A percentile compares a stretch with the other conserved stretches of the same genome.
Conservation (phyloP, 1,140 invertebrate species). For the Mercenaria mercenaria region DNA sequence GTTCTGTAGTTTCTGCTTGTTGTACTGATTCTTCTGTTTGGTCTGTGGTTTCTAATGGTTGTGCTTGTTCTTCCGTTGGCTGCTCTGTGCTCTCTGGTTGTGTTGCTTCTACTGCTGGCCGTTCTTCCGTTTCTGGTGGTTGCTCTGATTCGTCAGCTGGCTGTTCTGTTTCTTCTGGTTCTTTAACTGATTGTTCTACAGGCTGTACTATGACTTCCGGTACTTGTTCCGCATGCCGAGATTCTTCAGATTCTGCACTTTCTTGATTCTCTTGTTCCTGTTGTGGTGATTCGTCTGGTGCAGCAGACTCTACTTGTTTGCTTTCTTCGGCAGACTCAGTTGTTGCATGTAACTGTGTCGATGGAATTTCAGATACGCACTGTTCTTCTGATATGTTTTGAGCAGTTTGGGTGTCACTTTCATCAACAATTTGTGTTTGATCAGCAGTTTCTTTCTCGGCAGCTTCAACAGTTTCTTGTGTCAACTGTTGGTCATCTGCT, state of each 20-base stretch:
- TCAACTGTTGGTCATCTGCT: background rate
- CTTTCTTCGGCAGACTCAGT: background rate
- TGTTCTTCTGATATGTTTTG: background rate
- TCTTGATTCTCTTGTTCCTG: background rate
- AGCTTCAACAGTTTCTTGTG: background rate
- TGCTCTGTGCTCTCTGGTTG: background rate
- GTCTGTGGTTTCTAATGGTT: background rate
- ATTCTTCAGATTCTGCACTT: no score
- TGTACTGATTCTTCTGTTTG: background rate
- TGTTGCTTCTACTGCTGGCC: background rate
- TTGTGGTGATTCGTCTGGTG: background rate
- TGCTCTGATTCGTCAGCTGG: background rate
- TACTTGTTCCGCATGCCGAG: background rate
- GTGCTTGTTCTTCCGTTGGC: background rate
- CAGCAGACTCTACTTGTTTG: background rate
- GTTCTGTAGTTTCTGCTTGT: background rate
- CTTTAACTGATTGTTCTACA: background rate
- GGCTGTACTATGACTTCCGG: background rate
- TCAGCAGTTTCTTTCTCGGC: background rate
- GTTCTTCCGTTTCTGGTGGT: background rate
- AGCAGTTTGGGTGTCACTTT: conserved; percentile 8
- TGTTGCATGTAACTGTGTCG: background rate
- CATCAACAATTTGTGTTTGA: conserved; percentile 12
- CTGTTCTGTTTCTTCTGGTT: background rate
- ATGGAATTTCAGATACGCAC: no score